phyloP scores from a whole-genome alignment of 2,888 invertebrate genomes.

The Biston betularia region DNA sequence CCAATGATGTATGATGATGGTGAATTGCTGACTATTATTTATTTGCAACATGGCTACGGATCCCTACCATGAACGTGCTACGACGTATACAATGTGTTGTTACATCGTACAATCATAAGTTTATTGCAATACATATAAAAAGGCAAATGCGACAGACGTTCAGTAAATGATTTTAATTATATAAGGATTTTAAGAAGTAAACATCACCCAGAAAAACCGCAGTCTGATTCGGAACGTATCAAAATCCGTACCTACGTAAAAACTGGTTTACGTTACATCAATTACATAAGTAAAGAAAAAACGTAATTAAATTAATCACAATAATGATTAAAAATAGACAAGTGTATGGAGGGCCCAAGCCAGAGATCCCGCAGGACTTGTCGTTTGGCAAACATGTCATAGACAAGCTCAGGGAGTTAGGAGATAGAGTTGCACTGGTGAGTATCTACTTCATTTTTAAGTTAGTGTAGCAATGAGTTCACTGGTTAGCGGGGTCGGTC shows the following conservation, averaged over 20 bases:
- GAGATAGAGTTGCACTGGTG: constrained; percentile 42
- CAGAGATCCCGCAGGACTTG: constrained; percentile 29
- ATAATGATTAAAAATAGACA: constrained; percentile 34
- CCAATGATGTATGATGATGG: too few species aligned
- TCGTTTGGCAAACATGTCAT: constrained; percentile 41
- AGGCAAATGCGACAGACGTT: neutral
- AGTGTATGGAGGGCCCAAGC: constrained; percentile 36
- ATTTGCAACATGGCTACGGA: too few species aligned
- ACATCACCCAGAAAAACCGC: constrained; percentile 5
- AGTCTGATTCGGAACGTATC: neutral
- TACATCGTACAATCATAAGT: too few species aligned
- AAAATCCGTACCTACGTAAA: neutral
- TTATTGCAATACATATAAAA: neutral
- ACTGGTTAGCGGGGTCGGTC: too few species aligned
- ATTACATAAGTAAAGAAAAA: neutral
- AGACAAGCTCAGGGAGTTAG: constrained; percentile 29
- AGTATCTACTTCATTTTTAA: constrained; percentile 21
- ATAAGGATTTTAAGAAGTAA: neutral
- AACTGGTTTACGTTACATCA: too few species aligned
- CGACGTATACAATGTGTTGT: too few species aligned
- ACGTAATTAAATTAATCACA: neutral
- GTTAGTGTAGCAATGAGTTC: too few species aligned
- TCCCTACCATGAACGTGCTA: too few species aligned
- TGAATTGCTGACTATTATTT: too few species aligned
- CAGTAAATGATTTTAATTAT: too few species aligned